phyloP scores from a whole-genome alignment of 2,113 vertebrate genomes.

The Crypturellus undulatus region DNA sequence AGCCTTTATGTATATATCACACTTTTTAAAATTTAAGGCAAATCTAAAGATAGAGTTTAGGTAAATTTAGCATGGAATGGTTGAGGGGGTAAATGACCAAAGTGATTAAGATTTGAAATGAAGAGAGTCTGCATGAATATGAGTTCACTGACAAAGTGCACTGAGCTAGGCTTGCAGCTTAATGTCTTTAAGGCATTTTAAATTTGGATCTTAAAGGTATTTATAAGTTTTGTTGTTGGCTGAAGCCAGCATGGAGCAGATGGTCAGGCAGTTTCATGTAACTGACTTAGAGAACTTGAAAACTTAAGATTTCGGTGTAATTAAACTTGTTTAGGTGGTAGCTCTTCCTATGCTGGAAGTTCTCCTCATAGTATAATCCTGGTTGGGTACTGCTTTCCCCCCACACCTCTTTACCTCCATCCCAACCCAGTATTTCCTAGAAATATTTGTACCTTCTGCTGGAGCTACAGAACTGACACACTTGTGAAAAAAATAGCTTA shows the following conservation, averaged over 20 bases:
- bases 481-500: too few species aligned
- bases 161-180: background rate
- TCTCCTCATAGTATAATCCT: background rate
- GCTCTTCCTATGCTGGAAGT: background rate
- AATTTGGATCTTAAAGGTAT: background rate
- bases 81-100: background rate
- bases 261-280: background rate
- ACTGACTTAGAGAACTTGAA: background rate
- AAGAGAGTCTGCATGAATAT: background rate
- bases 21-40: background rate
- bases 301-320: background rate
- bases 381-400: too few species aligned
- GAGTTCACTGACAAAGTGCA: background rate
- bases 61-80: background rate
- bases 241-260: background rate
- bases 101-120: background rate
- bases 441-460: background rate
- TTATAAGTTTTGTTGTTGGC: background rate
- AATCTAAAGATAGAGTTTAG: background rate
- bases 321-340: background rate
- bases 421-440: background rate
- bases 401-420: too few species aligned
- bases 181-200: background rate
- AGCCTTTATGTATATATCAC: background rate
- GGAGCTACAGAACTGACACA: background rate